Conservation (phyloP, 2,797 vertebrate species). For the Malurus leucopterus region DNA sequence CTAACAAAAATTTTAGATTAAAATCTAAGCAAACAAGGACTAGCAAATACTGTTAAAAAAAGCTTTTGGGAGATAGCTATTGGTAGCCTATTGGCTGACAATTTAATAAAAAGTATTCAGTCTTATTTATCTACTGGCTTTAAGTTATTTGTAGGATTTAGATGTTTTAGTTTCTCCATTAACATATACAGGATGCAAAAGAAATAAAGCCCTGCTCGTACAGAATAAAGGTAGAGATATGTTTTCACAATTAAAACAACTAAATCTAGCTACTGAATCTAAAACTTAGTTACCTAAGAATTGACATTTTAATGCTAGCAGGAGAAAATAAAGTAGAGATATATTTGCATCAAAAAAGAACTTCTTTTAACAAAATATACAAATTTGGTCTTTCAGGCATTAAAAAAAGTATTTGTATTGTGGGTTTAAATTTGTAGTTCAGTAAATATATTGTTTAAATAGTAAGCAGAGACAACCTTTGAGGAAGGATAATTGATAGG, state of each 20-base stretch:
- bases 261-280: not conserved
- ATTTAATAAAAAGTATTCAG: not conserved
- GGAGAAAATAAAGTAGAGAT: not conserved
- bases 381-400: slow-evolving; percentile 3
- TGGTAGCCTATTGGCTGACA: not conserved
- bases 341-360: not conserved
- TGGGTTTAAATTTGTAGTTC: not conserved
- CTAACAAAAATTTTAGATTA: not conserved
- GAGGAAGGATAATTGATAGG: not conserved
- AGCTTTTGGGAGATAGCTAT: slow-evolving; percentile 5
- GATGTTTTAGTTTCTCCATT: not conserved
- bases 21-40: not conserved
- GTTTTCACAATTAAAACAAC: slow-evolving; percentile 10
- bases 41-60: not conserved
- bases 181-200: not conserved
- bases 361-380: not conserved
- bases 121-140: not conserved
- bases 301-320: not conserved
- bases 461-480: slow-evolving; percentile 1
- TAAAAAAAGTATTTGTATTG: not conserved
- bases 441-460: slow-evolving; percentile 18
- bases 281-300: slow-evolving; percentile 1
- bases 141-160: not conserved
- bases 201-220: not conserved
- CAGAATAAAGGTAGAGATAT: not conserved